These are phyloP conservation scores for Megaustenia siamemsis DNA, from an alignment of 2,888 invertebrate species.

Conservation along the genomic window DNA sequence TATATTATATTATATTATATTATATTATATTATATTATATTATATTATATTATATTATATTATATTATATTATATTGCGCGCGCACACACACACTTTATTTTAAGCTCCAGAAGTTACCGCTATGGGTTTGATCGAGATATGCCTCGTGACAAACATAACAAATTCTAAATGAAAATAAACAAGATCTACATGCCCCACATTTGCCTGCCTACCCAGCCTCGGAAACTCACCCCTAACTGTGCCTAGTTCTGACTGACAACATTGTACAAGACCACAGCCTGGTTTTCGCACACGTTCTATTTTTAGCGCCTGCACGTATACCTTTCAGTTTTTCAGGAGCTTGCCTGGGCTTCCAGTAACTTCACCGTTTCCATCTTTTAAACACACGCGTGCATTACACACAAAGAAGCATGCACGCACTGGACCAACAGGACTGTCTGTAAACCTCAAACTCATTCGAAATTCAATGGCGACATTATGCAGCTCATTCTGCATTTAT, in stretches of 20 bases:
- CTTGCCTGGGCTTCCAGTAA: neutral
- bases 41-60: too few relatives aligned
- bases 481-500: neutral
- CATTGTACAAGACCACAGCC: neutral
- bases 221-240: too few relatives aligned
- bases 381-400: neutral
- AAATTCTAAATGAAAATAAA: too few relatives aligned
- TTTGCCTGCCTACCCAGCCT: too few relatives aligned
- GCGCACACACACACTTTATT: too few relatives aligned
- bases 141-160: too few relatives aligned
- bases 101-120: too few relatives aligned
- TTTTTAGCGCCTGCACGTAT: conserved; percentile 17
- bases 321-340: neutral
- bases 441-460: neutral
- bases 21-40: too few relatives aligned
- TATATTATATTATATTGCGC: too few relatives aligned
- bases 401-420: neutral
- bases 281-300: conserved; percentile 26
- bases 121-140: too few relatives aligned
- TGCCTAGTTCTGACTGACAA: neutral
- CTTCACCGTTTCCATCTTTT: neutral
- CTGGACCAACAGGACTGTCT: neutral
- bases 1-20: too few relatives aligned
- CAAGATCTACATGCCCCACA: too few relatives aligned
- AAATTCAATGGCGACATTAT: neutral